Base-by-base conservation (phyloP, 2,888 invertebrate genomes). In the Drosophila anceps region DNA sequence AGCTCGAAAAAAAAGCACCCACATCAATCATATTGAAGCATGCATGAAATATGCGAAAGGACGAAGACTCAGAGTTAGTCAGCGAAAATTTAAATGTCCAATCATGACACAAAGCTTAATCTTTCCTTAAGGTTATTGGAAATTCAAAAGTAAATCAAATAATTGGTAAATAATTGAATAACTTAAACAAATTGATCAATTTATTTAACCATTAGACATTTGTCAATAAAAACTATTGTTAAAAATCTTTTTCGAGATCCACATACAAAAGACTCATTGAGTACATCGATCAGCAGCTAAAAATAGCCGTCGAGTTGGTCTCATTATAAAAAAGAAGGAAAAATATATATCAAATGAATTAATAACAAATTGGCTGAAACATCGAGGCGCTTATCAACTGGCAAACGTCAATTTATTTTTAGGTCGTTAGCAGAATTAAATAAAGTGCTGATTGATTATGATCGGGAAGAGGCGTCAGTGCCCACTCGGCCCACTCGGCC, bases 361-460 rank as follows among this genome's bases (percentile, higher is more conserved):
- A 78, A 69, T 69, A 76, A 68, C 73, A 73, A 84, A 88, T 88
- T 88, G 83, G 62, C 67, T 72, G 62, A 64, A 67, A 80, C 86
- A 81, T 85, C 59, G 31, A 53, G 54, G 24, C 33, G 63, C 77
- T 88, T 73, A 84, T 88, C 85, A 70, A 57, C 37, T 55, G 62
- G 61, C 57, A 64, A 65, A 24, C 51, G 80, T 80, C 73, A 69
- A 57, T 78, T 74, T 84, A 80, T 84, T 88, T 88, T 77, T 84
- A 83, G 71, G 50, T 50, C 43, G 46, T 70, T 70, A 51, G 43
- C 67, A 64, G 82, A 77, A 69, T 67, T 57, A 65, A 77, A 73
- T 69, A 73, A 31, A 31, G 37, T 37, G 82, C 68, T 57, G 71
- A 67, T 77, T 83, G 86, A 88, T 84, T 84, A 76, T 55, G 76